Base-by-base conservation (phyloP, 2,888 invertebrate species). In the Melangyna quadrimaculata region DNA sequence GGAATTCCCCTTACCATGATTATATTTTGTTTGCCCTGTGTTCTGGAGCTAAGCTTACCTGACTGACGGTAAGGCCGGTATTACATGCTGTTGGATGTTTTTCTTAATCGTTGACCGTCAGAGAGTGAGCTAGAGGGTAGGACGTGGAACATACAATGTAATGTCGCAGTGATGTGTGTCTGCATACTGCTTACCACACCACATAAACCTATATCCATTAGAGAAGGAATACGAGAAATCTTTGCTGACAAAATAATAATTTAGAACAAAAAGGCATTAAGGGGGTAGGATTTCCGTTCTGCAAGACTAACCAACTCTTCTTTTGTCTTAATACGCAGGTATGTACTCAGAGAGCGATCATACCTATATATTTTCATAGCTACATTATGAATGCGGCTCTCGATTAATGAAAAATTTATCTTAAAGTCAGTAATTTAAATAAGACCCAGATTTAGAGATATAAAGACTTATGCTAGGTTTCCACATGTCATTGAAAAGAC, bases 51-150 rank as follows among this genome's bases (percentile, higher is more conserved):
- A 27, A 67, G 65, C 48, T 74, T 71, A 75, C 79, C 63, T 69
- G 69, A 59, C 55, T 53, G 27, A 37, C 29, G 32, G 65, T 75
- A 65, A 59, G 67, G 61, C 73, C 29, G 61, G 45, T 14, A 69
- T 67, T 59, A 71, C 70, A 80, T 70, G 63, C 35, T 78, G 70
- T 78, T 65, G 61, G 55, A 69, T 83, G 78, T 73, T 75, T 78
- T 78, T 61, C 69, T 78, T 73, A 78, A 79, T 71, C 73, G 63
- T 75, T 79, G 51, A 53, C 71, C 37, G 74, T 45, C 71, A 70
- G 32, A 61, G 43, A 70, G 14, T 65, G 51, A 70, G 57, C 24
- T 59, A 51, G 53, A 65, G 29, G 40, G 51, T 59, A 24, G 5
- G 27, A 27, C 17, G 12, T 12, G n/a, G 24, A 43, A 27, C 9